A percentile compares a stretch with the other conserved stretches of the same genome.
Conservation (phyloP, 2,888 invertebrate genomes). For the Branchipolynoe longqiensis region DNA sequence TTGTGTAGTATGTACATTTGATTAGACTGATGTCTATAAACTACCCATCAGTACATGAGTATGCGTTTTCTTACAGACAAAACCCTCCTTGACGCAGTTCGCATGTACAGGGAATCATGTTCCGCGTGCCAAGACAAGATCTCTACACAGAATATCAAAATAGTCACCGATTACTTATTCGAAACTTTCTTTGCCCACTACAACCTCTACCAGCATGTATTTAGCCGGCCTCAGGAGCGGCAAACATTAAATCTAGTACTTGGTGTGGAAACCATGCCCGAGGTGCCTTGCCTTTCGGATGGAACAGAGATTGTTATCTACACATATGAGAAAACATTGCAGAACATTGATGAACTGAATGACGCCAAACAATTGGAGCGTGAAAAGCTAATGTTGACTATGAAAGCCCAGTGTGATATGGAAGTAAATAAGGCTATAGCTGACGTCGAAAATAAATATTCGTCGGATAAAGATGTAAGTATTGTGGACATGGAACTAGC, state of each 20-base stretch:
- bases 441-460: background rate
- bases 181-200: constrained; percentile 75
- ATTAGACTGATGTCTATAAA: too few relatives aligned
- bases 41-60: too few relatives aligned
- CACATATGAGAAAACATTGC: constrained; percentile 74
- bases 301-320: constrained; percentile 72
- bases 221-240: constrained; percentile 69
- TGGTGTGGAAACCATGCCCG: constrained; percentile 68
- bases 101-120: constrained; percentile 69
- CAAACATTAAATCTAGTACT: constrained; percentile 66
- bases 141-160: constrained; percentile 72
- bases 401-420: background rate
- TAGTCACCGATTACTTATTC: constrained; percentile 75
- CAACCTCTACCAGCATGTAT: constrained; percentile 77
- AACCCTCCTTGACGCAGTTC: constrained; percentile 71
- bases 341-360: constrained; percentile 71
- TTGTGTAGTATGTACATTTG: too few relatives aligned
- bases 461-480: constrained; percentile 38
- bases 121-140: constrained; percentile 66
- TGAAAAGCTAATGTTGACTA: background rate
- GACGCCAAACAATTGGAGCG: constrained; percentile 39
- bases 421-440: constrained; percentile 1
- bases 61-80: constrained; percentile 66
- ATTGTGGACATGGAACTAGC: too few relatives aligned
- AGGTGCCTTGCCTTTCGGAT: constrained; percentile 66